Base-by-base conservation (phyloP, 64 coral and sea anemone species). In the Porites lutea region DNA sequence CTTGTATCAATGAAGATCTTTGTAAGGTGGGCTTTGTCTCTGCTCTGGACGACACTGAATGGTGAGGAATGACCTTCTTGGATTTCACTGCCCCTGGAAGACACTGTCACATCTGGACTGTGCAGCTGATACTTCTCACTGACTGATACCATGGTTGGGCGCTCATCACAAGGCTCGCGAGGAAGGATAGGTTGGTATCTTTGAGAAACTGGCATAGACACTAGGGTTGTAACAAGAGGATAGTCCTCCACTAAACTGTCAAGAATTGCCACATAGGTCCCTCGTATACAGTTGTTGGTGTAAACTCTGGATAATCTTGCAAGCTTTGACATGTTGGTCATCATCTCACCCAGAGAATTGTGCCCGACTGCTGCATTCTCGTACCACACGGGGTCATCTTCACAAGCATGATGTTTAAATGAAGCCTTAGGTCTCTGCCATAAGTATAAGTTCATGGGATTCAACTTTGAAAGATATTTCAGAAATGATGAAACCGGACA, bases 281-380 rank as follows among this genome's bases (percentile, higher is more conserved):
- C 90, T 49, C 82, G 85, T 12, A 96, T 89, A 48, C 95, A 93
- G 64, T 96, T 82, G 86, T 96, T 96, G 52, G 95, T 92, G 37
- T 96, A 96, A 37, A 93, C 81, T 15, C 82, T 86, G 47, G 95
- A 96, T 11, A 96, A 76, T 61, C 86, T 89, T 16, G 95, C 95
- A 63, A 88, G 87, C 20, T 93, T 93, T 18, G 95, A 96, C 88
- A 96, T 93, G 19, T 81, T 87, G 0, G 89, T 92, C 95, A 96
- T 96, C 95, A 96, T 96, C 52, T 96, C 89, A 9, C 95, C 95
- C 13, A 96, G 48, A 10, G 95, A 93, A 47, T 96, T 96, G 74
- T 96, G 95, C 14, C 95, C 95, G 51, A 96, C 88, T 45, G 95
- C 76, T 8, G 92, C 89, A 85, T 88, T 93, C 13, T 96, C 95